Evolutionary conservation across 2,113 vertebrate genomes (phyloP).

Genomic region (Rhinolophus ferrumequinum): DNA sequence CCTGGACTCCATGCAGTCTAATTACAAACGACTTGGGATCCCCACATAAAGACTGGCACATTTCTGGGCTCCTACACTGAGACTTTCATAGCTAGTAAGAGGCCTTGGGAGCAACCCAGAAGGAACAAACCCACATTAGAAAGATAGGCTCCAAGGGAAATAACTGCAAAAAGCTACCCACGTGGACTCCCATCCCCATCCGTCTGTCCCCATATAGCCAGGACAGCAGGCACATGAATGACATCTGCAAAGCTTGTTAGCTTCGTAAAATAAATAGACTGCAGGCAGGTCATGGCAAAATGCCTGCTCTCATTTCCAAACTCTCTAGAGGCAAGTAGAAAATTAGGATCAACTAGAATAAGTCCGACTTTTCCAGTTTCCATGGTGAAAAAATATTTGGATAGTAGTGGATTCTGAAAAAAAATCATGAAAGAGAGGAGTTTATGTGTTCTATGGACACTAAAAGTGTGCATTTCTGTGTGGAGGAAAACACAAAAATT

Average conservation of each 20-base stretch:
- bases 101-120: neutral
- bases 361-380: slow-evolving; percentile 40
- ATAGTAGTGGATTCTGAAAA: slow-evolving; percentile 2
- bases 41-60: neutral
- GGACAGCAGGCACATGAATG: slow-evolving; percentile 50
- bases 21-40: neutral
- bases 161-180: slow-evolving; percentile 38
- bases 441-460: neutral
- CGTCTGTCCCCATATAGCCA: slow-evolving; percentile 6
- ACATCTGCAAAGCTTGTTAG: slow-evolving; percentile 64
- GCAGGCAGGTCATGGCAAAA: slow-evolving; percentile 61
- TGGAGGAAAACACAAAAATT: slow-evolving; percentile 24
- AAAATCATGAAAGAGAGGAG: slow-evolving; percentile 13
- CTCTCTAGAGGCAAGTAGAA: slow-evolving; percentile 67
- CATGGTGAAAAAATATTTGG: slow-evolving; percentile 39
- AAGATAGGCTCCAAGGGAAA: slow-evolving; percentile 29
- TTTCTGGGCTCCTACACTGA: neutral
- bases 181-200: neutral
- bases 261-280: slow-evolving; percentile 40
- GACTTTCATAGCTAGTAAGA: neutral
- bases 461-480: neutral
- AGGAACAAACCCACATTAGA: neutral
- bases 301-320: slow-evolving; percentile 73
- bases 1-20: neutral
- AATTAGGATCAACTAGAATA: slow-evolving; percentile 70